Evolutionary conservation across 2,113 vertebrate genomes (phyloP), one percentile per base, ranked within the genome.

Genomic region (Rhombomys opimus): DNA sequence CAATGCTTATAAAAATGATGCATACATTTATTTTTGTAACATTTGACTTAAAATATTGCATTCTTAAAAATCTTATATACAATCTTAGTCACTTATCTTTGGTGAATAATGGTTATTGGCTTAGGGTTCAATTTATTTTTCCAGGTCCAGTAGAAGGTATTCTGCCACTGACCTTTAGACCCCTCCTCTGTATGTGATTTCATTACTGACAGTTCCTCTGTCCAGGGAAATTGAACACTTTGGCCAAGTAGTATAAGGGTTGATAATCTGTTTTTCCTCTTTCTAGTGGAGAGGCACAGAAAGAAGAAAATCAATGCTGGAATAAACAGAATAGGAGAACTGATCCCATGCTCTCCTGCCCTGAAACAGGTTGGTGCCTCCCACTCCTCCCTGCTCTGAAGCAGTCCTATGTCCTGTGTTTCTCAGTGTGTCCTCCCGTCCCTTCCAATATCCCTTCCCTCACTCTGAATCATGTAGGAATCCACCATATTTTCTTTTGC

Each of bases 281-380:
- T 2, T 96, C 96, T 97, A 99, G 99, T 99, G 98, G 99, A 99
- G 98, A 99, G 99, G 97, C 99, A 99, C 98, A 99, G 99, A 96
- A 99, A 99, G 98, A 99, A 99, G 98, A 99, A 99, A 98, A 99
- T 99, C 95, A 99, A 99, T 98, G 99, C 99, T 93, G 99, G 99
- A 73, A 99, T 99, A 97, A 99, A 99, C 97, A 99, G 99, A 98
- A 99, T 99, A 95, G 99, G 99, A 98, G 99, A 99, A 96, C 99
- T 99, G 95, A 99, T 99, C 97, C 99, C 99, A 1, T 99, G 99
- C 97, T 99, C 99, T 90, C 99, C 99, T 97, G 99, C 99, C 46
- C 98, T 99, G 95, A 99, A 99, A 97, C 99, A 99, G 99, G 99
- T 99, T 98, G 98, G 98, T 92, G 46, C 82, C 35, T 46, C 54